Evolutionary conservation across 2,888 invertebrate genomes (phyloP).

Genomic region (Amiota mariae): DNA sequence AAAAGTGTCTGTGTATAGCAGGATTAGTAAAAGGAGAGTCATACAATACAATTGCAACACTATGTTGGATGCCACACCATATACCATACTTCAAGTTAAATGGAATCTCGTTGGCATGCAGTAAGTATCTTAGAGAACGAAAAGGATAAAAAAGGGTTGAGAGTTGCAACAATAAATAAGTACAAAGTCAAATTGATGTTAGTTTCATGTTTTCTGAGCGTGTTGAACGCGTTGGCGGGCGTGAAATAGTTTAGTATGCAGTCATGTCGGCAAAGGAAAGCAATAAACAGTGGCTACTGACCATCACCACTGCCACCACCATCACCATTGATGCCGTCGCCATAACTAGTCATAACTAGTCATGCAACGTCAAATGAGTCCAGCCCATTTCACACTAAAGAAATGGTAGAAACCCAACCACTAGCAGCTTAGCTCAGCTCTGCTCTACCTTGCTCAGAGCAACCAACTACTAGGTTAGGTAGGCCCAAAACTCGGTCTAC

Average conservation of each 20-base stretch:
- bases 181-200: conserved; percentile 59
- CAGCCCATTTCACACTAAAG: conserved; percentile 16
- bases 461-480: conserved; percentile 30
- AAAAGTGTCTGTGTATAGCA: not conserved
- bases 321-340: not conserved
- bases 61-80: not conserved
- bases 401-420: too few species aligned
- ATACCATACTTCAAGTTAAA: too few species aligned
- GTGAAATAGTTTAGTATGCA: conserved; percentile 32
- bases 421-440: too few species aligned
- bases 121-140: not conserved
- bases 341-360: not conserved
- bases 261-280: conserved; percentile 54
- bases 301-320: not conserved
- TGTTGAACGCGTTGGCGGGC: conserved; percentile 20
- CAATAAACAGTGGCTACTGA: conserved; percentile 46
- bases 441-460: not conserved
- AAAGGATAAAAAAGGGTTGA: not conserved
- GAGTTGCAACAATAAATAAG: not conserved
- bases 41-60: conserved; percentile 19
- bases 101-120: not conserved
- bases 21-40: not conserved
- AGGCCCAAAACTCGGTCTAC: conserved; percentile 33
- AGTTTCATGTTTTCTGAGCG: conserved; percentile 49
- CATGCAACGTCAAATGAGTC: conserved; percentile 9